These are phyloP conservation scores for Actinostola sp. DNA, from an alignment of 92 coral and sea anemone species.

Conservation along the genomic window DNA sequence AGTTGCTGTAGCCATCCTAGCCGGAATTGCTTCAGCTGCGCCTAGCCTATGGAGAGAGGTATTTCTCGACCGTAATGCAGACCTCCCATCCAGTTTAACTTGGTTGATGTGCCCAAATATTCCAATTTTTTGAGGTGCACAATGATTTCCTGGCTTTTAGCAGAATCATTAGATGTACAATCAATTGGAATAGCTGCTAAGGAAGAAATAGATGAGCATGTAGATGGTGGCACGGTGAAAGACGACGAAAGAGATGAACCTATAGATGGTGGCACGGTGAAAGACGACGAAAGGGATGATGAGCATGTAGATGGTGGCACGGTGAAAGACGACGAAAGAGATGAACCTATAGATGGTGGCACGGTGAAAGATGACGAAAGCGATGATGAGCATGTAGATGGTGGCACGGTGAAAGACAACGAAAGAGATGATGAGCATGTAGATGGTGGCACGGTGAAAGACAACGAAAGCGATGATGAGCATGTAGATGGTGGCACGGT, in stretches of 20 bases:
- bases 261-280: not conserved
- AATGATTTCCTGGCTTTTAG: conserved; percentile 33
- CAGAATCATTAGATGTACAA: conserved; percentile 20
- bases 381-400: not conserved
- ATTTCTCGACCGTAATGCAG: conserved; percentile 14
- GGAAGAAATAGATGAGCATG: not conserved
- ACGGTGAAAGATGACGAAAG: no score
- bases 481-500: no score
- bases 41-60: conserved; percentile 52
- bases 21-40: conserved; percentile 34
- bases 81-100: conserved; percentile 17
- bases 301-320: not conserved
- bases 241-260: not conserved
- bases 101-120: conserved; percentile 41
- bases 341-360: no score
- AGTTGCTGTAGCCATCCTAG: conserved; percentile 47
- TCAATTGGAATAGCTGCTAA: conserved; percentile 11
- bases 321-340: not conserved
- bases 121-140: conserved; percentile 28
- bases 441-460: no score
- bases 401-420: no score
- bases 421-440: no score
- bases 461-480: no score
- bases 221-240: not conserved
- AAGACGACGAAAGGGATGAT: not conserved